Conservation (phyloP, 2,797 vertebrate species). For the Eidolon dupreanum region DNA sequence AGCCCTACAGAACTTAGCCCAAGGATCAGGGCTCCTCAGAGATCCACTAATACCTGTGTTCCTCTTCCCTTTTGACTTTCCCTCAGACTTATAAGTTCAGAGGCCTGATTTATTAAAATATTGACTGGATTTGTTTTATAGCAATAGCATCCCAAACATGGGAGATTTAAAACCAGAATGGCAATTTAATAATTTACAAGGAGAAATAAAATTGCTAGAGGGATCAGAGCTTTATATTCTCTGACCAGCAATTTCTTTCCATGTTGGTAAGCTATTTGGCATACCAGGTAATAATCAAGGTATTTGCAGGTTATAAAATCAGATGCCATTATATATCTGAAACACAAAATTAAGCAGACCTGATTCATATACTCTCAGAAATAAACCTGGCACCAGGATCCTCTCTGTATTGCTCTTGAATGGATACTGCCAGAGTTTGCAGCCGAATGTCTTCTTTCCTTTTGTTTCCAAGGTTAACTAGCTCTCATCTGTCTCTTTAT, state of each 20-base stretch:
- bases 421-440: neutral
- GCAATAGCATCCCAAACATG: neutral
- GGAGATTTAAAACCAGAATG: constrained; percentile 13
- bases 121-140: neutral
- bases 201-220: neutral
- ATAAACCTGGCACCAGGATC: neutral
- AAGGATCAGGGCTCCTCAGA: neutral
- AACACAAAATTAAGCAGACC: neutral
- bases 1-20: neutral
- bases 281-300: neutral
- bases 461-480: neutral
- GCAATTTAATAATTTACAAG: neutral
- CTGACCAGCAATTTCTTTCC: constrained; percentile 18
- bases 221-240: neutral
- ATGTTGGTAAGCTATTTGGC: neutral
- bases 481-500: neutral
- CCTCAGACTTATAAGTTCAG: neutral
- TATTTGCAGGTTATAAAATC: constrained; percentile 1
- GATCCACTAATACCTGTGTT: neutral
- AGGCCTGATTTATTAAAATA: constrained; percentile 7
- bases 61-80: neutral
- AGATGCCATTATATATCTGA: neutral
- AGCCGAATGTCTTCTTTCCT: neutral
- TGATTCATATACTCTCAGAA: neutral
- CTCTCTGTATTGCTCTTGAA: neutral